Evolutionary conservation across 2,888 invertebrate species (phyloP), one percentile per base, ranked within the genome.

Genomic region (Pediacus dermestoides): DNA sequence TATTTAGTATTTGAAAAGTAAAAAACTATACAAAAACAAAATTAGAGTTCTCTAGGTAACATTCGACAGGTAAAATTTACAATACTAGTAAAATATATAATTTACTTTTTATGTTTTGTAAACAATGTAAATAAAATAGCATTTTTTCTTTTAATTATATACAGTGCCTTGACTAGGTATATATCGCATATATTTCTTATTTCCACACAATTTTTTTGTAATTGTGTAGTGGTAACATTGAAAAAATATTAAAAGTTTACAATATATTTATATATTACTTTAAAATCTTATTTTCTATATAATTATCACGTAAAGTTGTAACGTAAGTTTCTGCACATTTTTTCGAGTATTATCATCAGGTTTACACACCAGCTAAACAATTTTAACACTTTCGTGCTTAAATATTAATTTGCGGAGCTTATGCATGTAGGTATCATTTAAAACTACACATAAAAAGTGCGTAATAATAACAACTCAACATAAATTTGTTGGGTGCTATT

Each of bases 101-200:
- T 11, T 33, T 14, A 11, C 16, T 13, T 33, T 15, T 22, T 33
- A 31, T 7, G 6, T 16, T 15, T 26, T 6, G 6, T 26, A 9
- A 31, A 9, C 16, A 16, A n/a, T 18, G 12, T 31, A 9, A 31
- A 31, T 23, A n/a, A 63, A 63, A 64, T 61, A 61, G 62, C 58
- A 55, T 53, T 52, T 48, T 48, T 52, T 52, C 44, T 53, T 50
- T 52, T 55, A 37, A 44, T 45, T 50, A 61, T 63, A 50, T 59
- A 62, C 57, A 63, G 60, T 64, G 65, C 65, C 67, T 62, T 67
- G 67, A 67, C 66, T 67, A 67, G 66, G 61, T 58, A 42, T 53
- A 54, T 66, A 65, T 65, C 66, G 63, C 63, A 65, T 63, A 53
- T 10, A 23, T 28, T 48, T 41, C 49, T 50, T 53, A 50, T 46